phyloP scores from a whole-genome alignment of 2,797 vertebrate species.

The Nannoperca obscura region DNA sequence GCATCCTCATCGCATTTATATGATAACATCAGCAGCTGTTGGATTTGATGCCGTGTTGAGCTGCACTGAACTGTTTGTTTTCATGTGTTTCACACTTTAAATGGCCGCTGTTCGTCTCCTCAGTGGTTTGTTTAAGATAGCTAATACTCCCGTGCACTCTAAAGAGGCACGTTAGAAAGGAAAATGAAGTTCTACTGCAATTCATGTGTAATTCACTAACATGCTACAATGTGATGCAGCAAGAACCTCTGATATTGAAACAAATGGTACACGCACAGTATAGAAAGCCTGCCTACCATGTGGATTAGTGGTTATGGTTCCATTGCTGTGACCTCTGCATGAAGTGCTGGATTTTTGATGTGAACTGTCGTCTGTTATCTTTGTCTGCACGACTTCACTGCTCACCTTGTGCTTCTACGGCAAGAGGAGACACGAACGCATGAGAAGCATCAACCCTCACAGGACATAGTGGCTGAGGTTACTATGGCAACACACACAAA shows the following conservation, averaged over 20 bases:
- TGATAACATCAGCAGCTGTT: conserved; percentile 55
- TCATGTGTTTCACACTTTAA: neutral
- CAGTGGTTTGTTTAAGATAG: neutral
- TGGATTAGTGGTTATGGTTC: conserved; percentile 25
- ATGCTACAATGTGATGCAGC: neutral
- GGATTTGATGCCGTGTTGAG: conserved; percentile 24
- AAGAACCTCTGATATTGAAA: neutral
- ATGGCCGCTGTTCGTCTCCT: neutral
- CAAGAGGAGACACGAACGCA: neutral
- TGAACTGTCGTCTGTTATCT: conserved; percentile 3
- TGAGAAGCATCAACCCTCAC: neutral
- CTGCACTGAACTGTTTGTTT: conserved; percentile 3
- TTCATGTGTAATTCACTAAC: no score
- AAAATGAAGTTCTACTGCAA: neutral
- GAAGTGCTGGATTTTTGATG: conserved; percentile 49
- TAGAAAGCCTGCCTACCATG: neutral
- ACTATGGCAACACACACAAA: no score
- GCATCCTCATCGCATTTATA: conserved; percentile 34
- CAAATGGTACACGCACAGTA: neutral
- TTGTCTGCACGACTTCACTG: conserved; percentile 5
- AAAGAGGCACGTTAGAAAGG: neutral
- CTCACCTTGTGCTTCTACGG: neutral
- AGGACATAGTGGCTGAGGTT: no score
- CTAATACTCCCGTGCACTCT: neutral
- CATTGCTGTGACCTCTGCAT: conserved; percentile 7